phyloP scores from a whole-genome alignment of 2,797 vertebrate genomes.

The Aulostomus chinensis region DNA sequence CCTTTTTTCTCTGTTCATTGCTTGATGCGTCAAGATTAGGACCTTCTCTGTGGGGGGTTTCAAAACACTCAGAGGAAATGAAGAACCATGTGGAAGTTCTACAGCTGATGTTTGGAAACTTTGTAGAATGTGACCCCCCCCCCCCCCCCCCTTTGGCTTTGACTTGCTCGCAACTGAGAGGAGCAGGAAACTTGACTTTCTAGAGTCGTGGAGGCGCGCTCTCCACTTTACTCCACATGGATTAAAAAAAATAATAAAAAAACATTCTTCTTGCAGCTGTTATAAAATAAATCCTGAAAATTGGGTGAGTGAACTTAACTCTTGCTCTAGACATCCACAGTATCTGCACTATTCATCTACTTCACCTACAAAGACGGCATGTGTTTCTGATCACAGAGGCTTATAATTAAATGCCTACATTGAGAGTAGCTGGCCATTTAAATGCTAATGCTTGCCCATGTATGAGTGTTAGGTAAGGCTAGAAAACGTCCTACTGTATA shows the following conservation, averaged over 20 bases:
- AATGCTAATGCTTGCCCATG: constrained; percentile 64
- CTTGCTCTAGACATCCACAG: constrained; percentile 22
- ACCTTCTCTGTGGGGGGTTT: constrained; percentile 78
- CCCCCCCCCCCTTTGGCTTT: constrained; percentile 69
- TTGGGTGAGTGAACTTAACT: constrained; percentile 9
- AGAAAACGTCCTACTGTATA: constrained; percentile 37
- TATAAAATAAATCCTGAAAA: constrained; percentile 29
- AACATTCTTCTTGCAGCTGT: neutral
- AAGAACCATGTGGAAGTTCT: constrained; percentile 78
- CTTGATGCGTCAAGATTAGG: constrained; percentile 85
- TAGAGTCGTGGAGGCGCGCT: neutral
- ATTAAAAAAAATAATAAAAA: neutral
- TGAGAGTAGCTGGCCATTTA: constrained; percentile 64
- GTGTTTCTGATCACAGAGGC: constrained; percentile 67
- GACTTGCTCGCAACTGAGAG: constrained; percentile 36
- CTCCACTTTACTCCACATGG: constrained; percentile 20
- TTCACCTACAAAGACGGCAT: constrained; percentile 57
- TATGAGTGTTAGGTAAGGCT: constrained; percentile 43
- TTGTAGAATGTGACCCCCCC: constrained; percentile 69
- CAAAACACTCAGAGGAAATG: constrained; percentile 82
- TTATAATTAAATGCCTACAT: constrained; percentile 64
- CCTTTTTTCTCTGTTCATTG: constrained; percentile 80
- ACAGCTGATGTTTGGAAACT: constrained; percentile 83
- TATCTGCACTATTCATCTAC: constrained; percentile 31
- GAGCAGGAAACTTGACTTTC: constrained; percentile 43